These are phyloP conservation scores for Polyommatus iphigenia DNA, from an alignment of 2,888 invertebrate species.

Conservation along the genomic window DNA sequence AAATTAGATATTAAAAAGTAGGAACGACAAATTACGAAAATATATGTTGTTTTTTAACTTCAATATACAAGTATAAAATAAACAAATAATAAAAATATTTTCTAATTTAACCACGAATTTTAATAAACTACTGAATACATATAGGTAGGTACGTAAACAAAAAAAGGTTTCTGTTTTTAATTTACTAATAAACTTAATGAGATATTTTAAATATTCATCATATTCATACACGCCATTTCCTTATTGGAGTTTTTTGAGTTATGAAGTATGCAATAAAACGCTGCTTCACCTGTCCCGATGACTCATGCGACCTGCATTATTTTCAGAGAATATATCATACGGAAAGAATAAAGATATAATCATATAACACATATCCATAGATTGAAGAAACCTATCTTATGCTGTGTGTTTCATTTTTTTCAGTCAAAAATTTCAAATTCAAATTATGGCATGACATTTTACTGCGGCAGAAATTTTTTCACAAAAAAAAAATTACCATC, in stretches of 20 bases:
- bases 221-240: neutral
- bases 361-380: neutral
- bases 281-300: neutral
- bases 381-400: neutral
- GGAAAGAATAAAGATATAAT: too few relatives aligned
- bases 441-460: too few relatives aligned
- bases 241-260: neutral
- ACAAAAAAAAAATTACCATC: too few relatives aligned
- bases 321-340: neutral
- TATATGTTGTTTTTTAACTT: too few relatives aligned
- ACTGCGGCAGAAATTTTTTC: too few relatives aligned
- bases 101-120: neutral
- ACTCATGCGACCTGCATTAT: neutral
- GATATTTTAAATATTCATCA: neutral
- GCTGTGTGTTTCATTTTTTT: too few relatives aligned
- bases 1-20: too few relatives aligned
- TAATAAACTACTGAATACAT: neutral
- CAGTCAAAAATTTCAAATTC: too few relatives aligned
- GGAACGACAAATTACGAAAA: too few relatives aligned
- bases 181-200: neutral
- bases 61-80: too few relatives aligned
- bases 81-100: neutral
- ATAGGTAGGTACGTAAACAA: neutral
- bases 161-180: neutral
- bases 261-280: neutral